Evolutionary conservation across 2,113 vertebrate species (phyloP).

Genomic region (Ibidorhyncha struthersii): DNA sequence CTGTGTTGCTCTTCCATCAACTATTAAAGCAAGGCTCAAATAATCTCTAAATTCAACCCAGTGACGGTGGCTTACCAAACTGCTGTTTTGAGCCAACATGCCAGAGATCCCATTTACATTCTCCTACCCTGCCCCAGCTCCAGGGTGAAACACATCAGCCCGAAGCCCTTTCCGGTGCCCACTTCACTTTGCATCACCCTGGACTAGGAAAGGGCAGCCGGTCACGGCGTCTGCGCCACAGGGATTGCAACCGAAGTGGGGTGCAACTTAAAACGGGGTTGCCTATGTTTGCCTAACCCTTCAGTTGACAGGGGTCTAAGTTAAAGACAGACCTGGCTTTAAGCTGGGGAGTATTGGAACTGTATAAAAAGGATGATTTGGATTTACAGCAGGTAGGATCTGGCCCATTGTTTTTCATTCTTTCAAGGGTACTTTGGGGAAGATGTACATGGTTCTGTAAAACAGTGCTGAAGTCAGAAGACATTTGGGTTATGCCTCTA

Average conservation of each 20-base stretch:
- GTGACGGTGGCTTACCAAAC: fast-evolving
- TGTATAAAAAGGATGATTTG: background rate
- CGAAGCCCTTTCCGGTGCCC: background rate
- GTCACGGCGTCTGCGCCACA: fast-evolving
- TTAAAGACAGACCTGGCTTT: background rate
- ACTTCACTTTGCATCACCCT: background rate
- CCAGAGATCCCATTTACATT: background rate
- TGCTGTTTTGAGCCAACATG: fast-evolving
- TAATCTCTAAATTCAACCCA: no score
- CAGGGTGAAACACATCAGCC: background rate
- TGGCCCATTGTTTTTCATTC: fast-evolving
- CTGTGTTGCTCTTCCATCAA: background rate
- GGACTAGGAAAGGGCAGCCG: fast-evolving
- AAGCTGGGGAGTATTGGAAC: background rate
- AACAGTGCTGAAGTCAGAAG: background rate
- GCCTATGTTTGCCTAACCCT: fast-evolving
- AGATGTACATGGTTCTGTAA: no score
- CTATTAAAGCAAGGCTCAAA: background rate
- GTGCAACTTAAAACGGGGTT: background rate
- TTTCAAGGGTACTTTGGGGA: background rate
- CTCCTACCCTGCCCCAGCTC: background rate
- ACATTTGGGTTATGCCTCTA: background rate
- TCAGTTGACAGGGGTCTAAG: background rate
- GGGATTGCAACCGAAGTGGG: background rate
- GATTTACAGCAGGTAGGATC: background rate